These are phyloP conservation scores for Cetonia aurata DNA, from an alignment of 2,888 invertebrate genomes.

Conservation along the genomic window DNA sequence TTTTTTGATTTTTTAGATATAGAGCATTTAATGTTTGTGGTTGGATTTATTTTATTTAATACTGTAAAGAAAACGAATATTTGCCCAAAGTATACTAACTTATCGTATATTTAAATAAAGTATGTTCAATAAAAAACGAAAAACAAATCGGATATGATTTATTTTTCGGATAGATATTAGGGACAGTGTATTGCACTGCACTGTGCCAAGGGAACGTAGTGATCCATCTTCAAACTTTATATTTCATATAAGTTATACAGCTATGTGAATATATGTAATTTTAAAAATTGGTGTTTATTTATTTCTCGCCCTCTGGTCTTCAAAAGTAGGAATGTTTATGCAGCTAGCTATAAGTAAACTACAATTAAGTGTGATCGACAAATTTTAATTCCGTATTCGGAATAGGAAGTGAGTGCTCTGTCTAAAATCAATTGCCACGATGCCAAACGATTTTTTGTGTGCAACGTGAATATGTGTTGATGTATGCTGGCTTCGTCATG, in stretches of 20 bases:
- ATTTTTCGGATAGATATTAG: conserved; percentile 54
- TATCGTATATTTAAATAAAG: conserved; percentile 49
- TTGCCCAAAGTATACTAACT: conserved; percentile 63
- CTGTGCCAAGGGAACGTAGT: conserved; percentile 55
- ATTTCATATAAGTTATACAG: conserved; percentile 61
- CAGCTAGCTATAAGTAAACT: too few relatives aligned
- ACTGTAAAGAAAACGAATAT: conserved; percentile 52
- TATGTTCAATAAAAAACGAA: conserved; percentile 40
- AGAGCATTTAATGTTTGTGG: conserved; percentile 61
- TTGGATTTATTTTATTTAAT: conserved; percentile 60
- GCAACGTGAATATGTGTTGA: too few relatives aligned
- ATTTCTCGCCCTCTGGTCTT: background rate
- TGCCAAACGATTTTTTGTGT: too few relatives aligned
- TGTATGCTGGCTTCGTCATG: too few relatives aligned
- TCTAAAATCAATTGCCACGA: too few relatives aligned
- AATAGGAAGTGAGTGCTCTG: too few relatives aligned
- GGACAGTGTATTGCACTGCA: conserved; percentile 50
- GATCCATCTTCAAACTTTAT: conserved; percentile 60
- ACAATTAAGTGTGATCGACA: too few relatives aligned
- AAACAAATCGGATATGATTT: conserved; percentile 46
- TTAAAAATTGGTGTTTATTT: conserved; percentile 51
- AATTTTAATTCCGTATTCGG: too few relatives aligned
- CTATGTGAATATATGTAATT: conserved; percentile 62
- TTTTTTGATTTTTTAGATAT: conserved; percentile 44
- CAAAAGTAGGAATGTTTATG: too few relatives aligned